Base-by-base conservation (phyloP, 2,797 vertebrate species). In the Anisognathus igniventris region DNA sequence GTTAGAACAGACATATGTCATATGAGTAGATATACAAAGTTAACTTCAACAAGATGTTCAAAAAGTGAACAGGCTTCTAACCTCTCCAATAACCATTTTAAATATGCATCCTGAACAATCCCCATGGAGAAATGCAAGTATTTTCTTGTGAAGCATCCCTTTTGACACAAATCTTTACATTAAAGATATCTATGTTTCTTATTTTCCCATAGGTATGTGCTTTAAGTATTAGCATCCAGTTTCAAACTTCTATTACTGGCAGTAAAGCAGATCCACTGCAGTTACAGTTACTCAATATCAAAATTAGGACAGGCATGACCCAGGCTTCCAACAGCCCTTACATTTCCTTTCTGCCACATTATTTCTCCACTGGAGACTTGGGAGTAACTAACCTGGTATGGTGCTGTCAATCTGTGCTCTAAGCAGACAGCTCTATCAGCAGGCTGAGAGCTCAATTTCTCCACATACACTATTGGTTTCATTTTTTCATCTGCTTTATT, bases 391-490 rank as follows among this genome's bases (percentile, higher is more conserved):
- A 56, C 40, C 79, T 48, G 40, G 9, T 7, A 31, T 17, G 31
- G 48, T 7, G 76, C 83, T 93, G 76, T 80, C 92, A 66, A n/a
- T 79, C 56, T 53, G 39, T 66, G 75, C 57, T 65, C 30, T 67
- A 60, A 85, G 74, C 1, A 82, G 74, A 74, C 71, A 91, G 87
- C 28, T 92, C 12, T 31, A 35, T 61, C 35, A 90, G 60, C 60
- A 89, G 39, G 14, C 68, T 35, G 53, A 87, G 71, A 84, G 48
- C 50, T 91, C 81, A 28, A 21, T 80, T 85, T 44, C 28, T 48
- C 24, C 42, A 64, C 17, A 23, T 10, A 27, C 0, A 0, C 21
- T 12, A 5, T 6, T 30, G 30, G 22, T 64, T 76, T 62, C 56
- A 16, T 39, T 60, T 79, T 64, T 44, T 45, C 47, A 48, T 64